Evolutionary conservation across 1,140 invertebrate genomes (phyloP).

Genomic region (Pantala flavescens): DNA sequence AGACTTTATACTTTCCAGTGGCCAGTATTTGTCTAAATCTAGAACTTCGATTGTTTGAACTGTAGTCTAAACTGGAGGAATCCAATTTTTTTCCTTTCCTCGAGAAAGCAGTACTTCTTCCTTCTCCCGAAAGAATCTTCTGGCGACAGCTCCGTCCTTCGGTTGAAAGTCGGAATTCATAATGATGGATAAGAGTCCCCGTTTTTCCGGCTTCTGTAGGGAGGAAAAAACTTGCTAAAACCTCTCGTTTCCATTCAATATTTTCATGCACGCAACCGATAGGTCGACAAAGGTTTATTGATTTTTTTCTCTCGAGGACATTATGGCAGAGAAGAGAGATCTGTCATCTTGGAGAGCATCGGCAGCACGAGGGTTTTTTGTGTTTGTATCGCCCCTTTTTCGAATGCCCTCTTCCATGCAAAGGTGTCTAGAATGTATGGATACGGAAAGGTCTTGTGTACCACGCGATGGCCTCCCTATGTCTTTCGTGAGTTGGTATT

Average conservation of each 20-base stretch:
- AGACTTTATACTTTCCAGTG: too few species aligned
- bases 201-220: neutral
- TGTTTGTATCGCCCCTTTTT: neutral
- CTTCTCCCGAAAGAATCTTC: neutral
- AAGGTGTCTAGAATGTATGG: too few species aligned
- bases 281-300: slow-evolving; percentile 5
- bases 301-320: neutral
- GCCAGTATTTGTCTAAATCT: too few species aligned
- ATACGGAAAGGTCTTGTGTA: too few species aligned
- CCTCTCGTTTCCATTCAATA: slow-evolving; percentile 9
- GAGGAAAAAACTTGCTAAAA: neutral
- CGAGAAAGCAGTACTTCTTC: neutral
- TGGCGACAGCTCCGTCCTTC: neutral
- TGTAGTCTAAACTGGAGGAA: too few species aligned
- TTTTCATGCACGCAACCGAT: slow-evolving; percentile 3
- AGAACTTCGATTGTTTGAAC: too few species aligned
- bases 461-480: too few species aligned
- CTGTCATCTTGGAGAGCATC: neutral
- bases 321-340: neutral
- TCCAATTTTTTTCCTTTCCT: neutral
- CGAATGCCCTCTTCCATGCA: too few species aligned
- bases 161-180: neutral
- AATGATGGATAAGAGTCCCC: neutral
- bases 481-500: too few species aligned
- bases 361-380: neutral